Percentiles rank a stretch among this genome's conserved stretches.
phyloP scores from a whole-genome alignment of 2,113 vertebrate species.

The Calypte anna region DNA sequence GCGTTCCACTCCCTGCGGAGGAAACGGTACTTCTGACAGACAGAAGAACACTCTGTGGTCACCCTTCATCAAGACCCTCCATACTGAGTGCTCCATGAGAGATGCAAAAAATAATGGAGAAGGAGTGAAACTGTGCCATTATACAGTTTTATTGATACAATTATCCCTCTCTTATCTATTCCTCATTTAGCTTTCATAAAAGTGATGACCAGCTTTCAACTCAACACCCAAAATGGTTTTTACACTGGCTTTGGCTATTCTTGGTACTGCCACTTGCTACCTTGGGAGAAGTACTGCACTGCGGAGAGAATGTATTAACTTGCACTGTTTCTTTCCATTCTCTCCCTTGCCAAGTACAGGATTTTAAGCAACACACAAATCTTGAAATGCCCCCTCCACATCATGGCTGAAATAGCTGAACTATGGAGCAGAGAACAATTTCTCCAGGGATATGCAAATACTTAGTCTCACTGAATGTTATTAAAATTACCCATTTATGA shows the following conservation, averaged over 20 bases:
- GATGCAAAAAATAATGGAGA: fast-evolving
- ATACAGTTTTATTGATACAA: too few species aligned
- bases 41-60: fast-evolving
- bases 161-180: not conserved
- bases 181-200: fast-evolving
- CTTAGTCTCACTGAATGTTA: not conserved
- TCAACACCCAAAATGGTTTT: not conserved
- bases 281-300: not conserved
- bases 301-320: not conserved
- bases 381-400: not conserved
- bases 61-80: not conserved
- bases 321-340: not conserved
- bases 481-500: slow-evolving; percentile 50
- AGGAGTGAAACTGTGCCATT: not conserved
- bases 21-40: not conserved
- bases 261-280: not conserved
- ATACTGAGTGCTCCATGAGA: fast-evolving
- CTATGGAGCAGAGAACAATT: not conserved
- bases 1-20: slow-evolving; percentile 84
- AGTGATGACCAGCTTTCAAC: not conserved
- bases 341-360: not conserved
- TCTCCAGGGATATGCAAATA: slow-evolving; percentile 23
- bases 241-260: not conserved
- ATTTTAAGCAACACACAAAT: not conserved
- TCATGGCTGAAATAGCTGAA: not conserved